A percentile compares a stretch with the other conserved stretches of the same genome.
phyloP scores from a whole-genome alignment of 2,113 vertebrate species.

The Hippocampus abdominalis region DNA sequence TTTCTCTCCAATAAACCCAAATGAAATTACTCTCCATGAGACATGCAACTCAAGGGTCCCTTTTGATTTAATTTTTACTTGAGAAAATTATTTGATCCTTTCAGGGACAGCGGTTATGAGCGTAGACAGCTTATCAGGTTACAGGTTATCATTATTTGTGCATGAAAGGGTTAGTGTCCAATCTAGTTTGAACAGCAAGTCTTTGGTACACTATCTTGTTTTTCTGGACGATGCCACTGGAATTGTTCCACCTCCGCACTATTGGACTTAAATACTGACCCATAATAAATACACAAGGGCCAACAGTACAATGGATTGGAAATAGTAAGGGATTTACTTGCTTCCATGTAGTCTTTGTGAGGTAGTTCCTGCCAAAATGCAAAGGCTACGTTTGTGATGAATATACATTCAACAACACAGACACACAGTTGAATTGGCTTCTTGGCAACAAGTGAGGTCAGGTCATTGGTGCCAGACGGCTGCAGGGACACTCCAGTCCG shows the following conservation, averaged over 20 bases:
- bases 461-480: constrained; percentile 59
- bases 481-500: constrained; percentile 44
- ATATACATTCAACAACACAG: constrained; percentile 12
- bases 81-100: too few species aligned
- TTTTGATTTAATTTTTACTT: too few species aligned
- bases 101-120: too few species aligned
- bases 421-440: constrained; percentile 21
- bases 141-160: too few species aligned
- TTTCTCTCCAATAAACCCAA: too few species aligned
- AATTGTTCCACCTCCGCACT: neutral
- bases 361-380: constrained; percentile 18
- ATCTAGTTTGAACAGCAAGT: too few species aligned
- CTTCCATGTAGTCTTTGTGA: neutral
- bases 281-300: neutral
- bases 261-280: neutral
- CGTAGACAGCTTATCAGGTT: too few species aligned
- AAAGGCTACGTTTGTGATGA: neutral
- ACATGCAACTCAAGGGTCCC: too few species aligned
- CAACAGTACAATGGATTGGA: neutral
- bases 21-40: too few species aligned
- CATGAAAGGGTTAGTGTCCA: too few species aligned
- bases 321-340: neutral
- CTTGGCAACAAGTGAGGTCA: constrained; percentile 53
- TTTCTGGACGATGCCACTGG: neutral
- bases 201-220: too few species aligned